Conservation (phyloP, 2,113 vertebrate species). For the Platycercus adscitus region DNA sequence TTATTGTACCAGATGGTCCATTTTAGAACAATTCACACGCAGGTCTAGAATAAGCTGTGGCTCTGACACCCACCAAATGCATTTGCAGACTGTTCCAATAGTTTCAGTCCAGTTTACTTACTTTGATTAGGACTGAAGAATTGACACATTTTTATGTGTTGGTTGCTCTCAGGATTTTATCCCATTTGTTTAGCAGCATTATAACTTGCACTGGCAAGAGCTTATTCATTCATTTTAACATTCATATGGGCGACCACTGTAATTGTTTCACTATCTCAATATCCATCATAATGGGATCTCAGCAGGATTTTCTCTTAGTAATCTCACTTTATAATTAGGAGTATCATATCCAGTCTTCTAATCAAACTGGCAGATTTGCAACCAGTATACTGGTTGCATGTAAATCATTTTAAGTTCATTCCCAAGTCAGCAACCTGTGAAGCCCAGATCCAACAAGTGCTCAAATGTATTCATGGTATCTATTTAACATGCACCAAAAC, state of each 20-base stretch:
- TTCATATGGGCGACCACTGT: background rate
- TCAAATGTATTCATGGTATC: background rate
- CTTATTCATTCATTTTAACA: slow-evolving; percentile 44
- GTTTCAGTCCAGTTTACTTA: background rate
- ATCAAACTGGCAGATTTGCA: background rate
- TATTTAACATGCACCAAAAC: background rate
- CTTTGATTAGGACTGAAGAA: background rate
- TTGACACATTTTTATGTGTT: background rate
- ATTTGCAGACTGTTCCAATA: background rate
- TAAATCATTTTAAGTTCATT: background rate
- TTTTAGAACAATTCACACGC: background rate
- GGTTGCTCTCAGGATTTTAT: slow-evolving; percentile 10
- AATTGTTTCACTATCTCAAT: slow-evolving; percentile 30
- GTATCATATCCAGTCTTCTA: background rate
- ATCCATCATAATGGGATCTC: slow-evolving; percentile 30
- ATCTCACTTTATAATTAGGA: slow-evolving; percentile 41
- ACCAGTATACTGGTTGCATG: background rate
- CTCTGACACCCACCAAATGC: background rate
- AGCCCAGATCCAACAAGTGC: background rate
- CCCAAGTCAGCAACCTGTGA: background rate
- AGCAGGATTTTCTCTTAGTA: background rate
- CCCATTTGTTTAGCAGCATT: slow-evolving; percentile 23
- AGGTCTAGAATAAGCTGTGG: background rate
- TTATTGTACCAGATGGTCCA: background rate
- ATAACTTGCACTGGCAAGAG: slow-evolving; percentile 2